phyloP scores from a whole-genome alignment of 2,888 invertebrate genomes.

The Drosophila cracens region DNA sequence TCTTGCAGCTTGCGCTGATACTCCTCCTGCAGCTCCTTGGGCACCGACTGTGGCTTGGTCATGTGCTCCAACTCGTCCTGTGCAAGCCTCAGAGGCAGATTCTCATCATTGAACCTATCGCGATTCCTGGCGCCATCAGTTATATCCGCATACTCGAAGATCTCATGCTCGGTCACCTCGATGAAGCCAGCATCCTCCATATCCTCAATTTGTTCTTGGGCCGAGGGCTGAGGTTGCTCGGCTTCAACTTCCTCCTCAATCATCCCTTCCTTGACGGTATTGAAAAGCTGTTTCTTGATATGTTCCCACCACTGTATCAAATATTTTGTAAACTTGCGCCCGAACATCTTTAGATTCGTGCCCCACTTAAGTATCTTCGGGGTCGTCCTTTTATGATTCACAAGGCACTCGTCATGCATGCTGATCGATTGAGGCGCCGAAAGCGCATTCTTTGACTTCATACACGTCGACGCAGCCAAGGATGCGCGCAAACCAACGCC shows the following conservation, averaged over 20 bases:
- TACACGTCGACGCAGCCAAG: slow-evolving; percentile 91
- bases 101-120: slow-evolving; percentile 95
- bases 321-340: slow-evolving; percentile 94
- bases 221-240: slow-evolving; percentile 84
- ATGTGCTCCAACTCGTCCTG: slow-evolving; percentile 97
- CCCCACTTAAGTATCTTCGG: slow-evolving; percentile 95
- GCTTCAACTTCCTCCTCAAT: slow-evolving; percentile 87
- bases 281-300: slow-evolving; percentile 87
- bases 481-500: slow-evolving; percentile 99
- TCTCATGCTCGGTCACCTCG: slow-evolving; percentile 88
- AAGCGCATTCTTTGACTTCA: slow-evolving; percentile 91
- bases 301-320: slow-evolving; percentile 94
- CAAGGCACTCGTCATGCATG: slow-evolving; percentile 91
- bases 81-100: slow-evolving; percentile 98
- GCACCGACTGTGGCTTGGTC: slow-evolving; percentile 92
- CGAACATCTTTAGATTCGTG: slow-evolving; percentile 98
- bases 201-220: slow-evolving; percentile 74
- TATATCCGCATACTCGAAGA: slow-evolving; percentile 89
- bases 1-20: slow-evolving; percentile 93
- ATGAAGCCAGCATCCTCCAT: slow-evolving; percentile 89
- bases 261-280: slow-evolving; percentile 86
- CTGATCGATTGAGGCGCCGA: slow-evolving; percentile 92
- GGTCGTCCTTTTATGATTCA: slow-evolving; percentile 92
- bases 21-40: slow-evolving; percentile 94
- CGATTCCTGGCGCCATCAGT: slow-evolving; percentile 96